Evolutionary conservation across 92 coral and sea anemone genomes (phyloP).

Genomic region (Actinernus sp.): DNA sequence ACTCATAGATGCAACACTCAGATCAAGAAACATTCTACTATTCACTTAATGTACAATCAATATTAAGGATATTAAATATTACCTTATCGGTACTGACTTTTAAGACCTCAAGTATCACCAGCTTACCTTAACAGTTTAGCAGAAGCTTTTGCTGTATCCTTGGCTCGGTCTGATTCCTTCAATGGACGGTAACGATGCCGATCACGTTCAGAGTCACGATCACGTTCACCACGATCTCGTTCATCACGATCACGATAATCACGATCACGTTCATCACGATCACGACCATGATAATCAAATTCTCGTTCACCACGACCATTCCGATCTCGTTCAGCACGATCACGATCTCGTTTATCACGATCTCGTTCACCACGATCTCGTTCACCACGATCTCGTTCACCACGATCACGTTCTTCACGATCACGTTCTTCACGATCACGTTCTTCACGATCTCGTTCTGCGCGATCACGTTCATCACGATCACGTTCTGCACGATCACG

Average conservation of each 20-base stretch:
- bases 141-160: conserved; percentile 56
- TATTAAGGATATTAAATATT: no score
- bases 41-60: no score
- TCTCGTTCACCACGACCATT: no score
- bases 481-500: no score
- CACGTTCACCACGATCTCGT: background rate
- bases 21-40: no score
- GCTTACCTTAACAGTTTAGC: conserved; percentile 54
- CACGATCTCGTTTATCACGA: background rate
- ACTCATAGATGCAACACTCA: no score
- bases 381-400: background rate
- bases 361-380: conserved; percentile 1
- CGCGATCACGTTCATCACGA: no score
- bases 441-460: conserved; percentile 31
- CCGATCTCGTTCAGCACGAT: background rate
- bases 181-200: background rate
- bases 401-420: conserved; percentile 1
- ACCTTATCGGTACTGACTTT: no score
- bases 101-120: no score
- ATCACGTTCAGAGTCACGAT: background rate
- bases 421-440: conserved; percentile 7
- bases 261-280: conserved; percentile 23
- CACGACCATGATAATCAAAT: conserved; percentile 35
- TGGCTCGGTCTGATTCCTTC: conserved; percentile 51
- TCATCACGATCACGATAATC: background rate